phyloP scores from a whole-genome alignment of 2,113 vertebrate genomes.

The Neotoma lepida region DNA sequence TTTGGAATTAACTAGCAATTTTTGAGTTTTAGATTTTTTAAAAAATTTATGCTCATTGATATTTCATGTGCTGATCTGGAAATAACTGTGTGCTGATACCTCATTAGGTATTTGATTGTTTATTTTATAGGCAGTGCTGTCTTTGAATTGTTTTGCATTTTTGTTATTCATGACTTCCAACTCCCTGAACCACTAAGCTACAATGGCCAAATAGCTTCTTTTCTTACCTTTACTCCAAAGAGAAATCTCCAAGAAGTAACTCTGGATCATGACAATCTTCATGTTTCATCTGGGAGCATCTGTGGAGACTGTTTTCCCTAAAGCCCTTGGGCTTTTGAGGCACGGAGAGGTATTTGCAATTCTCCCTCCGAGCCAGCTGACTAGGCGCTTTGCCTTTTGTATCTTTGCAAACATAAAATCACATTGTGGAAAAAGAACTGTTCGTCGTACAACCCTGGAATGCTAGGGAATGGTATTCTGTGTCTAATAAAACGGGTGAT shows the following conservation, averaged over 20 bases:
- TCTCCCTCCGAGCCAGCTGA: conserved; percentile 27
- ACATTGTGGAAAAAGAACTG: conserved; percentile 24
- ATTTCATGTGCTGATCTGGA: conserved; percentile 51
- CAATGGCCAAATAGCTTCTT: not conserved
- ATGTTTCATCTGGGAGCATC: conserved; percentile 23
- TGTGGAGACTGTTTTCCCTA: not conserved
- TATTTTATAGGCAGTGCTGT: conserved; percentile 48
- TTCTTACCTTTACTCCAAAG: not conserved
- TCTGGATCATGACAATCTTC: not conserved
- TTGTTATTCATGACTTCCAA: not conserved
- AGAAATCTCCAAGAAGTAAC: conserved; percentile 39
- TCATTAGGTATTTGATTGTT: conserved; percentile 63
- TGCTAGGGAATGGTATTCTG: not conserved
- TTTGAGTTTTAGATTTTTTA: conserved; percentile 30
- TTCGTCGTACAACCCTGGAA: not conserved
- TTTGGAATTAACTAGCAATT: conserved; percentile 41
- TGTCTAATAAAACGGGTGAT: not conserved
- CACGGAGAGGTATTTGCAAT: not conserved
- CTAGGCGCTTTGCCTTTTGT: not conserved
- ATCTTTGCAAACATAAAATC: conserved; percentile 57
- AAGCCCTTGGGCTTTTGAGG: conserved; percentile 38
- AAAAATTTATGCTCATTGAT: conserved; percentile 44
- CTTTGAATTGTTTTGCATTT: conserved; percentile 55
- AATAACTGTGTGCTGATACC: not conserved
- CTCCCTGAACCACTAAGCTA: not conserved